Base-by-base conservation (phyloP, 1,140 invertebrate genomes). In the Propsilocerus akamusi region DNA sequence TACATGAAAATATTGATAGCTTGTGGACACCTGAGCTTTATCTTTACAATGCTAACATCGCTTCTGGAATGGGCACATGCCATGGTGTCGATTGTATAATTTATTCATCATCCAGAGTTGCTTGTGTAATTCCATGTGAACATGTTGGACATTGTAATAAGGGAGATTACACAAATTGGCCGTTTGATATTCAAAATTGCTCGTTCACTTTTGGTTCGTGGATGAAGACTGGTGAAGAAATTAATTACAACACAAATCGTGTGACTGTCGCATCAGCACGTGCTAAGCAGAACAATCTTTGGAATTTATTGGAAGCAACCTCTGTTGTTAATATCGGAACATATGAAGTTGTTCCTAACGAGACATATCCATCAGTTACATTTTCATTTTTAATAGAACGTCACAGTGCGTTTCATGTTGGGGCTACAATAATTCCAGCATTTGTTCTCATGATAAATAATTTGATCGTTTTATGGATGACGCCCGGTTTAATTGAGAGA, bases 171-270 rank as follows among this genome's bases (percentile, higher is more conserved):
- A 0, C 1, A 1, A 41, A 41, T 41, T 75, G 69, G 64, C 73
- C 73, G 0, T 75, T 70, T 51, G 73, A 75, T 53, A 53, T 52
- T 10, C 72, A 75, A 58, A 70, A 66, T 25, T 75, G 73, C 51
- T 61, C 62, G 1, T 46, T 74, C 7, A 62, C 59, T 25, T 67
- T 73, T 50, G 72, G 72, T 3, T 72, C 72, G 1, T 79, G 76
- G 77, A 68, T 72, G 51, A 70, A 77, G 48, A 68, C 65, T 1
- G 72, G 71, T 0, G 73, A 75, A 59, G 73, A 78, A 56, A 60
- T 79, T 1, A 67, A 73, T 53, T 69, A 74, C 26, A 64, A 64
- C 25, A 51, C 66, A 20, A 20, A 41, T 1, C 17, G 14, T 20
- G 4, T 41, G 5, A 17, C 10, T 5, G 3, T 41, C 10, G 4